Evolutionary conservation across 35 echinoderm and acorn worm species (phyloP).

Genomic region (Chiridota heheva): DNA sequence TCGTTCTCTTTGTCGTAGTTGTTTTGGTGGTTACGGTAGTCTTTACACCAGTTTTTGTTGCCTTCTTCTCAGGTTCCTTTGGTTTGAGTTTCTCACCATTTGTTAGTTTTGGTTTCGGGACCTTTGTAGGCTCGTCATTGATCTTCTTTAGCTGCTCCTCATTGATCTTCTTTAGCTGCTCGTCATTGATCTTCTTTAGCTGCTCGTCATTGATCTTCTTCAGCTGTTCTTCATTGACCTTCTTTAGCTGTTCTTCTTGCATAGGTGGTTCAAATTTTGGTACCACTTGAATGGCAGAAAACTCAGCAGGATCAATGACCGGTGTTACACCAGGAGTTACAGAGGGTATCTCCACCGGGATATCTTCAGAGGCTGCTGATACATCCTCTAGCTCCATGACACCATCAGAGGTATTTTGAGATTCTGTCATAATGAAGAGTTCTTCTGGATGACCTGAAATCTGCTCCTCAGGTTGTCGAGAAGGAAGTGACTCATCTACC

Average conservation of each 20-base stretch:
- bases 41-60: too few species aligned
- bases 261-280: not conserved
- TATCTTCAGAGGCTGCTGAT: slow-evolving; percentile 46
- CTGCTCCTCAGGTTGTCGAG: too few species aligned
- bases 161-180: not conserved
- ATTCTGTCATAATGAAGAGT: slow-evolving; percentile 35
- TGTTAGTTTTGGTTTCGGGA: not conserved
- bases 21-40: slow-evolving; percentile 44
- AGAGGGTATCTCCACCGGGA: slow-evolving; percentile 17
- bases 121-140: not conserved
- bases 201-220: slow-evolving; percentile 12
- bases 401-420: slow-evolving; percentile 46
- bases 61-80: too few species aligned
- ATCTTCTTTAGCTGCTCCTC: not conserved
- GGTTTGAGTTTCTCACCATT: slow-evolving; percentile 2
- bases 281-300: slow-evolving; percentile 7
- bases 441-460: too few species aligned
- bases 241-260: not conserved
- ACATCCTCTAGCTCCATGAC: slow-evolving; percentile 47
- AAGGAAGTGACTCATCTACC: too few species aligned
- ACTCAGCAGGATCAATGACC: not conserved
- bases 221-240: not conserved
- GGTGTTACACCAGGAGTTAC: not conserved
- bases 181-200: slow-evolving; percentile 32
- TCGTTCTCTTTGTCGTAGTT: slow-evolving; percentile 36